Conservation (phyloP, 1,140 invertebrate species). For the Acromyrmex charruanus region DNA sequence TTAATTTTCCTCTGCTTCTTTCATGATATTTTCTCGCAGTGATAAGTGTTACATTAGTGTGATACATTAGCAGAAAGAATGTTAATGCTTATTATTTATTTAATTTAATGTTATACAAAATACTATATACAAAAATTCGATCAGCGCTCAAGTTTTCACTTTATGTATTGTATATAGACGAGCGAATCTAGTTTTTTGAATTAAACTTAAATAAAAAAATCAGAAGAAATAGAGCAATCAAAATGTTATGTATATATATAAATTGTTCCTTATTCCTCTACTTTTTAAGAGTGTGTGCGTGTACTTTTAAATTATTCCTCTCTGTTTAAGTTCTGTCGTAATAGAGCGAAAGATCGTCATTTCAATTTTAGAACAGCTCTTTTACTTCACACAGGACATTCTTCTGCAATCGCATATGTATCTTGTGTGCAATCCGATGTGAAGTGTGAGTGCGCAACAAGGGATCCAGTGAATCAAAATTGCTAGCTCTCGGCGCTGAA, state of each 20-base stretch:
- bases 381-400: background rate
- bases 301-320: background rate
- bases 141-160: background rate
- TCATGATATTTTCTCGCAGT: background rate
- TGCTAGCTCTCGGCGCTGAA: constrained; percentile 14
- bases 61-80: background rate
- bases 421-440: constrained; percentile 2
- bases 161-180: background rate
- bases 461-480: constrained; percentile 34
- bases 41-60: background rate
- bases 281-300: background rate
- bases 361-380: constrained; percentile 42
- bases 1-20: constrained; percentile 35
- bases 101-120: background rate
- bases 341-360: background rate
- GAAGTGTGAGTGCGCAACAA: constrained; percentile 37
- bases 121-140: background rate
- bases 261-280: background rate
- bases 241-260: background rate
- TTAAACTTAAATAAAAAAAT: background rate
- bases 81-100: constrained; percentile 5
- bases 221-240: background rate
- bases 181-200: background rate
- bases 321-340: background rate
- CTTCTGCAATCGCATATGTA: background rate